Evolutionary conservation across 2,888 invertebrate species (phyloP), one percentile per base, ranked within the genome.

Genomic region (Pandemis cinnamomeana): DNA sequence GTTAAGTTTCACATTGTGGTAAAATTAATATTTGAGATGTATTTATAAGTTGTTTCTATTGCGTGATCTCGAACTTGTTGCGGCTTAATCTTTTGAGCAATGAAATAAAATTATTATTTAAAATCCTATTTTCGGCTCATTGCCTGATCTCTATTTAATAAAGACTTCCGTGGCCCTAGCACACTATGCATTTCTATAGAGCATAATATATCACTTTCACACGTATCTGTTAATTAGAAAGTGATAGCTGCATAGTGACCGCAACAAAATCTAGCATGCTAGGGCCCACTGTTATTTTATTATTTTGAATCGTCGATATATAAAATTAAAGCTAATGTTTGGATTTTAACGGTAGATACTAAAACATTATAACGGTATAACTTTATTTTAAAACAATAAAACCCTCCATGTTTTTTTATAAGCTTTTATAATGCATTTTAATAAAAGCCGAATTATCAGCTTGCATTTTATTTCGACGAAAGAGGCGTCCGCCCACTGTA

Each of bases 351-450:
- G 46, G 11, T 11, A 55, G 0, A 3, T 8, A 58, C 20, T 27
- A 27, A 58, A 27, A 58, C 27, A 58, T 27, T 55, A 55, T 27
- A 58, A 58, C 10, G 27, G 55, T 58, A 36, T 36, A 58, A 64
- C 27, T 46, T 58, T 20, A 64, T 63, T 27, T 58, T n/a, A 58
- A 71, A 64, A 55, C 64, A 55, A 58, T 71, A 64, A 71, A 63
- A 58, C 11, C 27, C 46, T 60, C 20, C 7, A 27, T 64, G 51
- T n/a, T 51, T 51, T 36, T 71, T 71, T 58, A 41, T 71, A 71
- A 27, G 66, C 41, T 71, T 71, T 71, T 71, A 71, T 64, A 71
- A 46, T 71, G 66, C 58, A 58, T 66, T 71, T 58, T 48, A 71
- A 66, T 66, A 71, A 71, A 71, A 64, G 13, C 44, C n/a, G 27